phyloP scores from a whole-genome alignment of 2,888 invertebrate genomes.

The Drosophila niveifrons region DNA sequence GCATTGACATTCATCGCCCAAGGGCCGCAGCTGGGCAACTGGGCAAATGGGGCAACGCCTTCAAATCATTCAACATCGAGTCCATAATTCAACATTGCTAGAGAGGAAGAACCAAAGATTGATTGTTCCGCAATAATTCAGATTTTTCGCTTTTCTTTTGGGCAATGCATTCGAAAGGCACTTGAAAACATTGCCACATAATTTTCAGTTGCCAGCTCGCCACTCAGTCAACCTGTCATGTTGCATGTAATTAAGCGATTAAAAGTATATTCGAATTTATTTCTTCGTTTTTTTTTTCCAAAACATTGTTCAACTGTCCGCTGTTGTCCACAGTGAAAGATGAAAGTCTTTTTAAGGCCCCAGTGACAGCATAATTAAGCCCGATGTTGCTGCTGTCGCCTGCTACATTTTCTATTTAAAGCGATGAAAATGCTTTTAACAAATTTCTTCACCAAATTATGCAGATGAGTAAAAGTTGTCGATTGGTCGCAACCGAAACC shows the following conservation, averaged over 20 bases:
- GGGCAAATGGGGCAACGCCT: slow-evolving; percentile 35
- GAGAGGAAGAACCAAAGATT: neutral
- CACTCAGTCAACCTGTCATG: slow-evolving; percentile 78
- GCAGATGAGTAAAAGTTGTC: slow-evolving; percentile 72
- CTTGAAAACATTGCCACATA: slow-evolving; percentile 58
- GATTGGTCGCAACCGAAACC: slow-evolving; percentile 24
- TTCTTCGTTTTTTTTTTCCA: slow-evolving; percentile 48
- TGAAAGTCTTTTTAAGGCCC: slow-evolving; percentile 74
- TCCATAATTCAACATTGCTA: slow-evolving; percentile 22
- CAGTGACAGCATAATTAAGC: slow-evolving; percentile 80
- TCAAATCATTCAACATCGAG: slow-evolving; percentile 28
- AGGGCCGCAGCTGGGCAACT: slow-evolving; percentile 12
- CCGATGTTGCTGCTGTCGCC: slow-evolving; percentile 43
- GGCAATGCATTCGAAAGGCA: slow-evolving; percentile 66
- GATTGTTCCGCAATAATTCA: slow-evolving; percentile 20
- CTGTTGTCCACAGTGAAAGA: slow-evolving; percentile 62
- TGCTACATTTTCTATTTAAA: slow-evolving; percentile 57
- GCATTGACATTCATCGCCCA: slow-evolving; percentile 50
- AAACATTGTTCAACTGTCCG: slow-evolving; percentile 33
- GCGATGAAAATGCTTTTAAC: slow-evolving; percentile 66
- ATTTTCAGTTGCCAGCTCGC: slow-evolving; percentile 62
- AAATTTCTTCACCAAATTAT: slow-evolving; percentile 64
- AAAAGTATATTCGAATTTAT: slow-evolving; percentile 64
- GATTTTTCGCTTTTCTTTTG: slow-evolving; percentile 25
- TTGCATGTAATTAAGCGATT: slow-evolving; percentile 79